phyloP scores from a whole-genome alignment of 2,797 vertebrate species.

The Dipus sagitta region DNA sequence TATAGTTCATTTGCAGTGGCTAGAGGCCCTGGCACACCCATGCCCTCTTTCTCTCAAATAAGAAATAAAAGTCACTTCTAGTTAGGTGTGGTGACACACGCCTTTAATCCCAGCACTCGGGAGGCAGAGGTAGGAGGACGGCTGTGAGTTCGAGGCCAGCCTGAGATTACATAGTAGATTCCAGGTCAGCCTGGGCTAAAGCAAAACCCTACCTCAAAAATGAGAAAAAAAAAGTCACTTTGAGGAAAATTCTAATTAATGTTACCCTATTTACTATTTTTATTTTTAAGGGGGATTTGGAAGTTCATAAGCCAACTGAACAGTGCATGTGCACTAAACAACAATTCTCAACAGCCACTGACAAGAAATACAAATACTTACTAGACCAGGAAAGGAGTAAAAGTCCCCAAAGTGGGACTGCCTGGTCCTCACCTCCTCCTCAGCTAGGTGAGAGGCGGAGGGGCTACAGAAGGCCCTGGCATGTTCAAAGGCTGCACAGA shows the following conservation, averaged over 20 bases:
- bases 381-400: background rate
- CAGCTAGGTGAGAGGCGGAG: background rate
- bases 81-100: too few relatives aligned
- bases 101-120: too few relatives aligned
- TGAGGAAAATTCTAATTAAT: background rate
- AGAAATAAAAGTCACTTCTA: too few relatives aligned
- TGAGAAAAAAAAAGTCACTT: too few relatives aligned
- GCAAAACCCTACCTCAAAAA: too few relatives aligned
- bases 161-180: too few relatives aligned
- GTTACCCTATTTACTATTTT: background rate
- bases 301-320: background rate
- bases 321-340: slow-evolving; percentile 20
- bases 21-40: too few relatives aligned
- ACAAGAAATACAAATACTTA: background rate
- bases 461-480: background rate
- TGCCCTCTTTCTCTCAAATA: too few relatives aligned
- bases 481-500: background rate
- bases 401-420: background rate
- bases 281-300: background rate
- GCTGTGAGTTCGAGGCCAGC: too few relatives aligned
- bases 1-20: too few relatives aligned
- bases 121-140: too few relatives aligned
- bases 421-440: background rate
- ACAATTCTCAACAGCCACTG: background rate
- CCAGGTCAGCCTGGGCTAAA: too few relatives aligned